Evolutionary conservation across 2,888 invertebrate species (phyloP), one percentile per base, ranked within the genome.

Genomic region (Machimus atricapillus): DNA sequence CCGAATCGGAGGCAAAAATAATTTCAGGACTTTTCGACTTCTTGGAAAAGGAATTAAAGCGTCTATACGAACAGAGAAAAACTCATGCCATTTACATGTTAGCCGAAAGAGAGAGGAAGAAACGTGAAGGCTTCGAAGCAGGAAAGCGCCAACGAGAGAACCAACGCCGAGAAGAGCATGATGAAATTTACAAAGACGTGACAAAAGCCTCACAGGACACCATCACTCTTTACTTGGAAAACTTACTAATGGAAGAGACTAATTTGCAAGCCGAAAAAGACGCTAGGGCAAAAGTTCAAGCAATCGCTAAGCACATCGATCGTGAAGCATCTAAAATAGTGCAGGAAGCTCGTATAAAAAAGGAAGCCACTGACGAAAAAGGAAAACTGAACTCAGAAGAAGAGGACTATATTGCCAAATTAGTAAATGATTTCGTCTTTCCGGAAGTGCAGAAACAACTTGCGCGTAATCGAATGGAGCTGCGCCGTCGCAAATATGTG

Each of bases 121-220:
- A 95, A 90, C 93, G 96, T 0, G 97, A 97, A 91, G 97, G 97
- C 0, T 95, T 95, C 9, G 97, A 97, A 91, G 96, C 96, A 2
- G 97, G 97, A 0, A 93, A 95, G 81, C 93, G 97, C 27, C 97
- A 97, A 91, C 94, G 94, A 81, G 97, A 97, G 91, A 94, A 96
- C 89, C 93, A 95, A 86, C 93, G 96, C 58, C 93, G 97, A 7
- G 91, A 94, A 8, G 96, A 97, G 90, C 95, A 96, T 89, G 97
- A 97, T 89, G 96, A 97, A 91, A 95, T 97, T 91, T 97, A 97
- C 91, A 95, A 95, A 91, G 95, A 96, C 92, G 93, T 93, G 27
- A 89, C 90, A 66, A 37, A 89, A 16, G 88, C 90, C 0, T 90
- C 90, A 73, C 94, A 94, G 90, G 94, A 94, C 66, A 93, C 94